phyloP scores from a whole-genome alignment of 2,113 vertebrate genomes.

The Myotis yumanensis region DNA sequence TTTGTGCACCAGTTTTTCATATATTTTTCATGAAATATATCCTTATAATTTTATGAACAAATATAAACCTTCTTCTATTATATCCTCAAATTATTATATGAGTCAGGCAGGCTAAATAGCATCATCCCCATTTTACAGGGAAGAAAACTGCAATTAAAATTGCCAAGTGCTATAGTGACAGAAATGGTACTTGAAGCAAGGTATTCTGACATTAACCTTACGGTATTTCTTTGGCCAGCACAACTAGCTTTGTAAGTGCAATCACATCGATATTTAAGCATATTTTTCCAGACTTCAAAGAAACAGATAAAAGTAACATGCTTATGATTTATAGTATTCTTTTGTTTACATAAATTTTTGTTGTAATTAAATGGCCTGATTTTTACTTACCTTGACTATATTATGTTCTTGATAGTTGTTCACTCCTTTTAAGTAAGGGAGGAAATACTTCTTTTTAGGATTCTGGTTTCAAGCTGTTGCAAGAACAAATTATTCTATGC shows the following conservation, averaged over 20 bases:
- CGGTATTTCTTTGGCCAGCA: neutral
- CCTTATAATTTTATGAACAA: neutral
- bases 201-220: neutral
- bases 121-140: neutral
- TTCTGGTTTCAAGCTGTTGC: constrained; percentile 10
- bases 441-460: neutral
- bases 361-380: neutral
- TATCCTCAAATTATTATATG: neutral
- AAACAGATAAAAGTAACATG: neutral
- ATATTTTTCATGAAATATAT: neutral
- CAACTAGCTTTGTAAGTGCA: neutral
- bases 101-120: neutral
- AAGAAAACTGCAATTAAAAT: neutral
- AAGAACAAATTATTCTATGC: constrained; percentile 7
- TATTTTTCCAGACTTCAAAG: neutral
- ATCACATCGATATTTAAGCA: neutral
- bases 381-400: neutral
- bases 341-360: neutral
- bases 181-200: neutral
- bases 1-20: neutral
- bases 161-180: neutral
- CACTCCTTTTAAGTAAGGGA: neutral
- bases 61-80: neutral
- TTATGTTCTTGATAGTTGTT: neutral
- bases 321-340: neutral